phyloP scores from a whole-genome alignment of 2,888 invertebrate genomes.

The Eupithecia subfuscata region DNA sequence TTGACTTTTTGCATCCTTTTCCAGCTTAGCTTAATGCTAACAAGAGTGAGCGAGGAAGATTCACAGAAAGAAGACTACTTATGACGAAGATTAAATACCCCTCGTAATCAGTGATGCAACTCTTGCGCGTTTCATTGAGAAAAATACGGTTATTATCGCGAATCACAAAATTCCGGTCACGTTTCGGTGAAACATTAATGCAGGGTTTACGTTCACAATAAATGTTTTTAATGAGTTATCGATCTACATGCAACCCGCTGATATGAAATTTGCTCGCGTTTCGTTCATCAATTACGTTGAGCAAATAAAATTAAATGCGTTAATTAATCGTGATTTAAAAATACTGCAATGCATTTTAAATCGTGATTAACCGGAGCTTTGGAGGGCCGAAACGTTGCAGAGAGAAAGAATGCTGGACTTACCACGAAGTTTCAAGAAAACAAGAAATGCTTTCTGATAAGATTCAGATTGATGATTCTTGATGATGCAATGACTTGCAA shows the following conservation, averaged over 20 bases:
- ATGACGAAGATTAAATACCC: not conserved
- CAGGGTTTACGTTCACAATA: conserved; percentile 58
- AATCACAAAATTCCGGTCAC: conserved; percentile 67
- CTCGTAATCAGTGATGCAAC: not conserved
- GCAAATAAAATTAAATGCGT: conserved; percentile 37
- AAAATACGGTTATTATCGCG: conserved; percentile 63
- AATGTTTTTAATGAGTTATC: conserved; percentile 53
- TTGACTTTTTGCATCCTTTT: conserved; percentile 5
- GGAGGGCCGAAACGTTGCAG: conserved; percentile 8
- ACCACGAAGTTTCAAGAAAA: not conserved
- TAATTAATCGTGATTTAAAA: conserved; percentile 40
- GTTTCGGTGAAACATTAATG: conserved; percentile 62
- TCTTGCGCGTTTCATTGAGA: conserved; percentile 61
- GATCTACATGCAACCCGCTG: conserved; percentile 43
- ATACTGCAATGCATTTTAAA: conserved; percentile 18
- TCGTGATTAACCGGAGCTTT: conserved; percentile 10
- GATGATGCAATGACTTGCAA: not conserved
- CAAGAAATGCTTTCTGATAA: not conserved
- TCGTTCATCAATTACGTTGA: conserved; percentile 43
- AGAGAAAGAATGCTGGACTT: not conserved
- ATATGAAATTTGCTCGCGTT: conserved; percentile 41
- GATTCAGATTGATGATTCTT: not conserved
- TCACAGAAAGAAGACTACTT: not conserved
- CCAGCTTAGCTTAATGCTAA: not conserved
- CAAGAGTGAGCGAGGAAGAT: not conserved